A percentile compares a stretch with the other conserved stretches of the same genome.
Conservation (phyloP, 2,888 invertebrate species). For the Chrysotoxum bicinctum region DNA sequence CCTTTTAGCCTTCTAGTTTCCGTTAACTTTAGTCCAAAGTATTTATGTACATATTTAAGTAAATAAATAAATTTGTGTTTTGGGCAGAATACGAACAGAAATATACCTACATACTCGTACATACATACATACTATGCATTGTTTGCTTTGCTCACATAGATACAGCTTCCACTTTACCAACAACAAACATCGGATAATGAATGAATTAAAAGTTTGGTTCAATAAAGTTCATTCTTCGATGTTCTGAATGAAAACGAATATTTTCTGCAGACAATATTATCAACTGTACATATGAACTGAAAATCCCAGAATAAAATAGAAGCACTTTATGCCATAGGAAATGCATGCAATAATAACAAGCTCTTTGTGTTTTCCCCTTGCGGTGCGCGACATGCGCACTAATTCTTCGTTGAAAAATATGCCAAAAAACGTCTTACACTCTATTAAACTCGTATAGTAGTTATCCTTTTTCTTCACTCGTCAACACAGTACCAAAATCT, state of each 20-base stretch:
- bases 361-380: conserved; percentile 23
- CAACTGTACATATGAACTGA: too few species aligned
- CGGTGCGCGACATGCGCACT: conserved; percentile 43
- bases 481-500: conserved; percentile 21
- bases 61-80: too few species aligned
- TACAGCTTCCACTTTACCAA: too few species aligned
- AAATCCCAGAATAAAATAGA: background rate
- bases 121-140: too few species aligned
- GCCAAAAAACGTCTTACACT: conserved; percentile 18
- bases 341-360: conserved; percentile 20
- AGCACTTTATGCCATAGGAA: background rate
- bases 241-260: conserved; percentile 39
- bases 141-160: too few species aligned
- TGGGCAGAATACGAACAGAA: too few species aligned
- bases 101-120: too few species aligned
- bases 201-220: background rate
- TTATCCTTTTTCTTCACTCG: conserved; percentile 43
- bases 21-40: too few species aligned
- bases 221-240: background rate
- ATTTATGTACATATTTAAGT: too few species aligned
- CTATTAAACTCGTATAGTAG: conserved; percentile 29
- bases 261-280: background rate
- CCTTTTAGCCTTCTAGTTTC: too few species aligned
- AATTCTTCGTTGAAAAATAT: conserved; percentile 43
- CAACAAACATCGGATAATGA: background rate